Evolutionary conservation across 2,888 invertebrate genomes (phyloP), one percentile per base, ranked within the genome.

Genomic region (Plebejus anna): DNA sequence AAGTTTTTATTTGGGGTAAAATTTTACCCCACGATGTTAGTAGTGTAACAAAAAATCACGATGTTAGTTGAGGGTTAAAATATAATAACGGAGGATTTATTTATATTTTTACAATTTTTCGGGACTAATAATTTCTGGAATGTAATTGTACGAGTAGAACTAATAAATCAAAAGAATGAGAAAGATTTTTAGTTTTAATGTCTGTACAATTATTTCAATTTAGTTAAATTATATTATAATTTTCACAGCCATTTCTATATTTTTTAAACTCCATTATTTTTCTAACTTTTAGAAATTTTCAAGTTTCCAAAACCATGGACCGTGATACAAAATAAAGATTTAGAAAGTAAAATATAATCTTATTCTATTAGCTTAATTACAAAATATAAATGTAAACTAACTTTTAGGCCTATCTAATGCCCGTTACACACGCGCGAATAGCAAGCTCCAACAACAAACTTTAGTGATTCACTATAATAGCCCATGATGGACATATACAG

Each of bases 341-440:
- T 72, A 72, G 22, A 73, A 32, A 16, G 2, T 16, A 72, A 32
- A 73, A 55, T 73, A 73, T 28, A 32, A 51, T 16, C 55, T 55
- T 73, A 73, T 16, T 13, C 51, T 73, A 73, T 55, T 55, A 55
- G 73, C 73, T 72, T 72, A 72, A 32, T 22, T 55, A 73, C 47
- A 73, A 73, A 73, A 73, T 47, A n/a, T 42, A 55, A 73, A 73
- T 73, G 73, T 55, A 73, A 73, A 55, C 36, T 28, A 73, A 73
- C 32, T 16, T 36, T 73, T 55, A 73, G 73, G 73, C 73, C 73
- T 51, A 51, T 51, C 16, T 66, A 2, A 66, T 66, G 36, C 32
- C 32, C 13, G 32, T 13, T 9, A 66, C 66, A 66, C 66, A 66
- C 66, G 66, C 32, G 1, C 66, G 11, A 66, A 66, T 66, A 36